phyloP scores from a whole-genome alignment of 1,140 invertebrate species.

The Drosophila watanabei region DNA sequence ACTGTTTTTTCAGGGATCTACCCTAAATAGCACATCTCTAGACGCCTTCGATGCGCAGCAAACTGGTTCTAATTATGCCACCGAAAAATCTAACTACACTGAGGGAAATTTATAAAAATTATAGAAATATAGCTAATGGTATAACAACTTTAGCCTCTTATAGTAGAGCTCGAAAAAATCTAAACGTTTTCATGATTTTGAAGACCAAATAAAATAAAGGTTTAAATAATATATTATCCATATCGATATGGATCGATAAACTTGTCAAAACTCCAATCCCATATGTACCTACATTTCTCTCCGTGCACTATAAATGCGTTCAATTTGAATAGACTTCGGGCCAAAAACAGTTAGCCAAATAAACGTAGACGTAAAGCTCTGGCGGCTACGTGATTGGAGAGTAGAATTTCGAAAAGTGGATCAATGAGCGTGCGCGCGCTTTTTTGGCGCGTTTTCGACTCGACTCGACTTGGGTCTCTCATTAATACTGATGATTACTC shows the following conservation, averaged over 20 bases:
- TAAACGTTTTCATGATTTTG: too few relatives aligned
- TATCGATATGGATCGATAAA: too few relatives aligned
- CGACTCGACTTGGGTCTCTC: conserved; percentile 15
- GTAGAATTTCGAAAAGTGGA: conserved; percentile 72
- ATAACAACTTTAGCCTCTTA: too few relatives aligned
- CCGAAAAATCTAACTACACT: not conserved
- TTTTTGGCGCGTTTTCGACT: conserved; percentile 53
- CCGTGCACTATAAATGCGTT: conserved; percentile 2
- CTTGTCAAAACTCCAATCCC: not conserved
- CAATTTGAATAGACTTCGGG: conserved; percentile 54
- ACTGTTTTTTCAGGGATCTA: not conserved
- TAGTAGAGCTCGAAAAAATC: not conserved
- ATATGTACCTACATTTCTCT: not conserved
- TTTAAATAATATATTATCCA: too few relatives aligned
- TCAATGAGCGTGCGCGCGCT: conserved; percentile 58
- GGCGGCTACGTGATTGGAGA: conserved; percentile 73
- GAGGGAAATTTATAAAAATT: not conserved
- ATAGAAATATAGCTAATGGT: accelerated
- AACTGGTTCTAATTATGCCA: conserved; percentile 81
- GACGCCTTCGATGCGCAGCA: conserved; percentile 31
- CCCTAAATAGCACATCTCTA: conserved; percentile 1
- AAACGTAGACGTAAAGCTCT: conserved; percentile 46
- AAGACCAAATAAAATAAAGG: too few relatives aligned
- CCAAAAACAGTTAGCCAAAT: conserved; percentile 77
- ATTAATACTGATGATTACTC: conserved; percentile 75